phyloP scores from a whole-genome alignment of 2,888 invertebrate species.

The Lasioglossum figueresi region DNA sequence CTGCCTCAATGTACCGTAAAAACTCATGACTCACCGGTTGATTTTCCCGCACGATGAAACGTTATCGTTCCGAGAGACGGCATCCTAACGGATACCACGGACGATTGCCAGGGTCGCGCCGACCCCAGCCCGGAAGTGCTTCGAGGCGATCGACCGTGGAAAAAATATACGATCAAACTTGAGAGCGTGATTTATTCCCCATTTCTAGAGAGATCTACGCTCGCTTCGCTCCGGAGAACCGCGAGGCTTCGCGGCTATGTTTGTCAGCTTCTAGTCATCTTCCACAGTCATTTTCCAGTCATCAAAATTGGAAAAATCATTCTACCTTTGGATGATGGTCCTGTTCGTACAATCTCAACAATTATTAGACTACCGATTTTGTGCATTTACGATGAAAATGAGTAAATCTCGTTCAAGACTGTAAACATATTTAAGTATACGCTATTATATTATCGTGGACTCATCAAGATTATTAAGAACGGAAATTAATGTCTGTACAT shows the following conservation, averaged over 20 bases:
- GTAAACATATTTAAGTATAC: no score
- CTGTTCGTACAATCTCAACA: neutral
- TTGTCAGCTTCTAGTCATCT: neutral
- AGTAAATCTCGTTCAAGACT: no score
- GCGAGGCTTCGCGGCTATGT: neutral
- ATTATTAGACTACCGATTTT: no score
- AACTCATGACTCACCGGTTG: slow-evolving; percentile 62
- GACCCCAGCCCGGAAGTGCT: neutral
- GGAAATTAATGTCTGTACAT: no score
- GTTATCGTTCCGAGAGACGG: slow-evolving; percentile 59
- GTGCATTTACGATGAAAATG: no score
- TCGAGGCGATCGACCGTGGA: slow-evolving; percentile 25
- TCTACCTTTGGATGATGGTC: neutral
- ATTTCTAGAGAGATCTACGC: neutral
- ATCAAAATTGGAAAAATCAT: neutral
- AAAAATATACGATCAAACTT: slow-evolving; percentile 23
- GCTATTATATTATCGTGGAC: no score
- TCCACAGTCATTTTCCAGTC: neutral
- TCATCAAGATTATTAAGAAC: no score
- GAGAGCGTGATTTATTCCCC: slow-evolving; percentile 24
- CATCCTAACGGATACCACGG: slow-evolving; percentile 43
- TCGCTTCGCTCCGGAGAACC: neutral
- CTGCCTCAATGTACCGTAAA: slow-evolving; percentile 63
- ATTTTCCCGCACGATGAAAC: slow-evolving; percentile 62
- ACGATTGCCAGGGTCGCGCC: neutral